A percentile compares a stretch with the other conserved stretches of the same genome.
Evolutionary conservation across 2,797 vertebrate species (phyloP).

Genomic region (Labeo calbasu): DNA sequence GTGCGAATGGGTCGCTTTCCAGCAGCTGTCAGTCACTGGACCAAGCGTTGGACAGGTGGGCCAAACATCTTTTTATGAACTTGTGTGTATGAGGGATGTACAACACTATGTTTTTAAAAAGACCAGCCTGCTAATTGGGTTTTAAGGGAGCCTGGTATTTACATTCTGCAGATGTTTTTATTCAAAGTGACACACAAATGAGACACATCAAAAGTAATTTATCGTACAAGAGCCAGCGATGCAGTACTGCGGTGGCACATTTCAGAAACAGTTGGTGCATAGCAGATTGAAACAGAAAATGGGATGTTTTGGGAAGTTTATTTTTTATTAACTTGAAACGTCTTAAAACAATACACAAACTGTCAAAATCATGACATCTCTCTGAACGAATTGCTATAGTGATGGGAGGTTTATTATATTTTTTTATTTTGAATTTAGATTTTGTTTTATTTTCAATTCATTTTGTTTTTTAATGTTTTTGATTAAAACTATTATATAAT

Average conservation of each 20-base stretch:
- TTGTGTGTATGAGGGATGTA: not conserved
- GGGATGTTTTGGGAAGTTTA: not conserved
- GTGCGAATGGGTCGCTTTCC: slow-evolving; percentile 84
- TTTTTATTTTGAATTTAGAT: not conserved
- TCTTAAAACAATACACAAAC: not conserved
- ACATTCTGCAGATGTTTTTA: not conserved
- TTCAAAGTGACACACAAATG: not conserved
- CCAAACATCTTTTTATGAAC: slow-evolving; percentile 5
- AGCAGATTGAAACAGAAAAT: not conserved
- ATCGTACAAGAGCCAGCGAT: not conserved
- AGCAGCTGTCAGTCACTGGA: slow-evolving; percentile 92
- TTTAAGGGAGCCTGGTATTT: not conserved
- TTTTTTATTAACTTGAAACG: not conserved
- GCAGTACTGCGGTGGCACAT: not conserved
- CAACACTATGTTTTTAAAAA: not conserved
- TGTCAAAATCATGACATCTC: not conserved
- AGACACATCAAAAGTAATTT: not conserved
- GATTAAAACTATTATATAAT: not conserved
- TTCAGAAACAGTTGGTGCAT: not conserved
- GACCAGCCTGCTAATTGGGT: not conserved
- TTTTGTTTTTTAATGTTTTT: not conserved
- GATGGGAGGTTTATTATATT: not conserved
- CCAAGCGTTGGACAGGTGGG: slow-evolving; percentile 90
- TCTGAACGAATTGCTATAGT: not conserved
- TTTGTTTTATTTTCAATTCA: not conserved